Evolutionary conservation across 1,140 invertebrate species (phyloP).

Genomic region (Tribolium castaneum): DNA sequence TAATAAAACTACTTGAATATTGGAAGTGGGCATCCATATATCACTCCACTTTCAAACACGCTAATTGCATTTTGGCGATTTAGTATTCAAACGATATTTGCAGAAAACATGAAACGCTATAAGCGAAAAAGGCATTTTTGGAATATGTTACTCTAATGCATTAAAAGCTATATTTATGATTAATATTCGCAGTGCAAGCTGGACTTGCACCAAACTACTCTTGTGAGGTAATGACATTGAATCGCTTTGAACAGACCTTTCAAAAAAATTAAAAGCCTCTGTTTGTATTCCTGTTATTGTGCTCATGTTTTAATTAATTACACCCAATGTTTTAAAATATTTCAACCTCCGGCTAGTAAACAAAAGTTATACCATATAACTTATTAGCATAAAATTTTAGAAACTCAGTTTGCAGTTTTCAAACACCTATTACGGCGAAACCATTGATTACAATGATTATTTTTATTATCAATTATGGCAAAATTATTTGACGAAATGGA

Average conservation of each 20-base stretch:
- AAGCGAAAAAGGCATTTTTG: not conserved
- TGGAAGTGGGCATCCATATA: not conserved
- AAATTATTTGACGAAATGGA: too few species aligned
- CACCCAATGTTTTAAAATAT: too few species aligned
- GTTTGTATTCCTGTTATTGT: not conserved
- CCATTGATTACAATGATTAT: too few species aligned
- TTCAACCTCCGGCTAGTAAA: too few species aligned
- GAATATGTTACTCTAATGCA: not conserved
- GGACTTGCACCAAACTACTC: not conserved
- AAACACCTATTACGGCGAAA: too few species aligned
- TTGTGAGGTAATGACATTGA: not conserved
- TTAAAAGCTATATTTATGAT: not conserved
- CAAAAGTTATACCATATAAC: too few species aligned
- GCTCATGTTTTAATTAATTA: not conserved
- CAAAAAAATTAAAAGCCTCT: not conserved
- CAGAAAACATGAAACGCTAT: not conserved
- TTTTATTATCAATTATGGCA: too few species aligned
- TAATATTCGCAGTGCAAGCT: not conserved
- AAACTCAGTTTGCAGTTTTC: too few species aligned
- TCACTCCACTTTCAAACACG: not conserved
- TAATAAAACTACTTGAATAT: constrained; percentile 28
- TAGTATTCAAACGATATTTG: not conserved
- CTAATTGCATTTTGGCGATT: not conserved
- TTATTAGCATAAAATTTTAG: too few species aligned
- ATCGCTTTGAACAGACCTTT: not conserved